Evolutionary conservation across 1,140 invertebrate genomes (phyloP).

Genomic region (Lanistes nyassanus): DNA sequence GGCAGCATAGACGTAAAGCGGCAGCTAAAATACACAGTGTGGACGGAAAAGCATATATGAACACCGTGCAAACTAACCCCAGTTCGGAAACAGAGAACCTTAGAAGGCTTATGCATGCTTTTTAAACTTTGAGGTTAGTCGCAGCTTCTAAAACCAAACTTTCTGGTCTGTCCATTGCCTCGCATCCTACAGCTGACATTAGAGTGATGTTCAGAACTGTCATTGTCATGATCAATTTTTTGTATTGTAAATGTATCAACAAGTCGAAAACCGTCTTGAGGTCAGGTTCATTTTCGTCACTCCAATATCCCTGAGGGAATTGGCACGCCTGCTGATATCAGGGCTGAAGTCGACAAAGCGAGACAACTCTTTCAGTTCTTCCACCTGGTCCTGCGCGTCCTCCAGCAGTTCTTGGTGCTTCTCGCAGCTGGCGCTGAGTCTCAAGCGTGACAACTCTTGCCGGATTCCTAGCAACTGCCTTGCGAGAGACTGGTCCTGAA

Average conservation of each 20-base stretch:
- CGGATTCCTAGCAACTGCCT: conserved; percentile 52
- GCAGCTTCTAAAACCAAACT: too few relatives aligned
- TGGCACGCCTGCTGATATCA: conserved; percentile 10
- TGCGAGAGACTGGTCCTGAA: conserved; percentile 52
- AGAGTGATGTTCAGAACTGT: neutral
- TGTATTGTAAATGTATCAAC: conserved; percentile 30
- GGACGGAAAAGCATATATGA: too few relatives aligned
- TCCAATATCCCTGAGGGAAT: conserved; percentile 49
- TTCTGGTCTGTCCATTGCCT: neutral
- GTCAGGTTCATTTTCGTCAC: conserved; percentile 57
- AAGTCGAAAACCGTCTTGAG: conserved; percentile 54
- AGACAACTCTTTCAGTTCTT: conserved; percentile 47
- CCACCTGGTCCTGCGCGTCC: conserved; percentile 50
- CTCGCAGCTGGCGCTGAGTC: conserved; percentile 49
- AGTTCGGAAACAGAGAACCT: too few relatives aligned
- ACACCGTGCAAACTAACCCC: too few relatives aligned
- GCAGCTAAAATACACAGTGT: too few relatives aligned
- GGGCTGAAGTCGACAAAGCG: conserved; percentile 49
- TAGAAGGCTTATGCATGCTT: neutral
- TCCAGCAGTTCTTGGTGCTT: conserved; percentile 57
- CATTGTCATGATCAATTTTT: neutral
- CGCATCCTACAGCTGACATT: neutral
- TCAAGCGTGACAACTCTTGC: conserved; percentile 50
- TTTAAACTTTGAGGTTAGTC: neutral
- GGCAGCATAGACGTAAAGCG: too few relatives aligned